Base-by-base conservation (phyloP, 2,113 vertebrate species). In the Grantiella picta region DNA sequence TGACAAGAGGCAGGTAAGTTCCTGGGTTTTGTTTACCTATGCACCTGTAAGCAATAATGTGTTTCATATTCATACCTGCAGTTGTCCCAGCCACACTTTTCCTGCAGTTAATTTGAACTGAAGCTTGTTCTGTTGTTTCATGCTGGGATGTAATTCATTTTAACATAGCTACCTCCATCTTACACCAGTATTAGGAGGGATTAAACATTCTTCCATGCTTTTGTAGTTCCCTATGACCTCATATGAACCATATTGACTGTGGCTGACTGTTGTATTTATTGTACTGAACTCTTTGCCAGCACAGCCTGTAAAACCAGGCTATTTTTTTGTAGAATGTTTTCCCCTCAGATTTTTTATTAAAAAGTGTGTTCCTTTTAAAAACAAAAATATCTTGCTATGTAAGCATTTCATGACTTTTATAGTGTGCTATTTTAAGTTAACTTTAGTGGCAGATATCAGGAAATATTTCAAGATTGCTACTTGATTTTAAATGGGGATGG, bases 1-100 rank as follows among this genome's bases (percentile, higher is more conserved):
- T 96, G 99, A 99, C 93, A 99, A 98, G 97, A 98, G 99, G 98
- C 99, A 99, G 99, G 99, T 99, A 82, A 97, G 98, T 83, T 57
- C 19, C 24, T 61, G 33, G 13, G 12, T 19, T 44, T 76, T 82
- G 7, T 72, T 2, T 17, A 21, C 16, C 27, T 40, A 4, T 5
- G 1, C 14, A 33, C 15, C 20, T 68, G 15, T 53, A 23, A 56
- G 56, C 35, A 40, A 57, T 38, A 21, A 27, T 28, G 15, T 21
- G 5, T 56, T 23, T 65, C n/a, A 9, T 21, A 8, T 14, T 64
- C 71, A 12, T 35, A 35, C 63, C 31, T 53, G 24, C n/a, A 18
- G 8, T 56, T 80, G 57, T 70, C 11, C 36, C 15, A 25, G 45
- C 25, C 38, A 11, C 9, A 1, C 3, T 83, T 94, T 47, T 28